Percentiles rank a stretch among this genome's conserved stretches.
phyloP scores from a whole-genome alignment of 2,888 invertebrate species.

The Neoitamus cyanurus region DNA sequence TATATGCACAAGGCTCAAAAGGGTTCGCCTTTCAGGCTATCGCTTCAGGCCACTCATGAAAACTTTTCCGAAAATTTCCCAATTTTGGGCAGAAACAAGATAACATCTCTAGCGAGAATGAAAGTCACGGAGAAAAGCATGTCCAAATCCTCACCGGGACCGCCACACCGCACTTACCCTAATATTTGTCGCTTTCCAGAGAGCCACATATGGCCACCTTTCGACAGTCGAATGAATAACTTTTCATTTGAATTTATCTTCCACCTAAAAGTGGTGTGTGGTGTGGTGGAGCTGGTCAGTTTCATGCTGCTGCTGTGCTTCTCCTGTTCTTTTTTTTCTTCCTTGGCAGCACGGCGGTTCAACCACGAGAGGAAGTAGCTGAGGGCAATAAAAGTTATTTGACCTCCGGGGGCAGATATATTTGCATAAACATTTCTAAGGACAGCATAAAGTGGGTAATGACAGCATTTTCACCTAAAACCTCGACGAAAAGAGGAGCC shows the following conservation, averaged over 20 bases:
- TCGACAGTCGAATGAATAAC: constrained; percentile 1
- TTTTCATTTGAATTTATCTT: neutral
- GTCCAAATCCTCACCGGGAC: neutral
- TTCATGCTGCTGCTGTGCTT: neutral
- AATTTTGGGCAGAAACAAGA: neutral
- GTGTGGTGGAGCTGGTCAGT: neutral
- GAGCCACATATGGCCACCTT: neutral
- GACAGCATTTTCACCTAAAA: neutral
- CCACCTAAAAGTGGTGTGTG: neutral
- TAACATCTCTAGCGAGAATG: neutral
- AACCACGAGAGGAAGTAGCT: neutral
- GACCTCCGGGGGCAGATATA: neutral
- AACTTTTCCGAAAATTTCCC: neutral
- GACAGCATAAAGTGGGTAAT: neutral
- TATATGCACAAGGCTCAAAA: neutral
- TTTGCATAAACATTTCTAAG: constrained; percentile 5
- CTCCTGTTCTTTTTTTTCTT: neutral
- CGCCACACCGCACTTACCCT: neutral
- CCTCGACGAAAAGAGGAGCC: neutral
- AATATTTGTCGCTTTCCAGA: neutral
- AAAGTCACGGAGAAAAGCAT: neutral
- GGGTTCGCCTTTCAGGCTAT: neutral
- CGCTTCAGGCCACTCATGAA: neutral
- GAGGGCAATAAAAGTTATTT: neutral
- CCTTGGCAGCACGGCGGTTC: neutral